phyloP scores from a whole-genome alignment of 2,888 invertebrate genomes.

The Conomelus anceps region DNA sequence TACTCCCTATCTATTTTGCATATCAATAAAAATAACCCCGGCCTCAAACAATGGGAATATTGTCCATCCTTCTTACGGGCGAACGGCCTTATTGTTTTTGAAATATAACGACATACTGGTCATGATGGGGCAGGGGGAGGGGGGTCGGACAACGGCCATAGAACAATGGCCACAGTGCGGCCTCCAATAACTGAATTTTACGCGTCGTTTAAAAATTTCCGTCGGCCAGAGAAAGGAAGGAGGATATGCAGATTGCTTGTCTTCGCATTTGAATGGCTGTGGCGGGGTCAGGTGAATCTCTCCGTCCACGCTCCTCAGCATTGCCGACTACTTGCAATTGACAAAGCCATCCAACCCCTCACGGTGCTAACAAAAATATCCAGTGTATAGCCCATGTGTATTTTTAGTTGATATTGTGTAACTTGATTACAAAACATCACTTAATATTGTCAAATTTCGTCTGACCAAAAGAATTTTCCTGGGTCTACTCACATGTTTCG shows the following conservation, averaged over 20 bases:
- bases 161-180: not conserved
- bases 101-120: conserved; percentile 27
- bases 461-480: too few relatives aligned
- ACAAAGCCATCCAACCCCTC: not conserved
- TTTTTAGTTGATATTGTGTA: not conserved
- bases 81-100: conserved; percentile 28
- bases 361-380: not conserved
- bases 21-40: conserved; percentile 34
- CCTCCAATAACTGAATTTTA: conserved; percentile 11
- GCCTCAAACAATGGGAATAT: conserved; percentile 26
- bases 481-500: too few relatives aligned
- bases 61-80: conserved; percentile 28
- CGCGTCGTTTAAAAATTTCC: conserved; percentile 8
- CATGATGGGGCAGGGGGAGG: conserved; percentile 12
- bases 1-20: conserved; percentile 34
- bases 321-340: not conserved
- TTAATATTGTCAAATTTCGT: too few relatives aligned
- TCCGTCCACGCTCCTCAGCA: too few relatives aligned
- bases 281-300: not conserved
- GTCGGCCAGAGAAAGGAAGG: not conserved
- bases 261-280: not conserved
- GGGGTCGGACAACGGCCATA: conserved; percentile 3
- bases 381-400: not conserved
- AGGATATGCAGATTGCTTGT: not conserved
- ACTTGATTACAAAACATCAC: not conserved